Conservation (phyloP, 2,113 vertebrate genomes). For the Silurus glanis region DNA sequence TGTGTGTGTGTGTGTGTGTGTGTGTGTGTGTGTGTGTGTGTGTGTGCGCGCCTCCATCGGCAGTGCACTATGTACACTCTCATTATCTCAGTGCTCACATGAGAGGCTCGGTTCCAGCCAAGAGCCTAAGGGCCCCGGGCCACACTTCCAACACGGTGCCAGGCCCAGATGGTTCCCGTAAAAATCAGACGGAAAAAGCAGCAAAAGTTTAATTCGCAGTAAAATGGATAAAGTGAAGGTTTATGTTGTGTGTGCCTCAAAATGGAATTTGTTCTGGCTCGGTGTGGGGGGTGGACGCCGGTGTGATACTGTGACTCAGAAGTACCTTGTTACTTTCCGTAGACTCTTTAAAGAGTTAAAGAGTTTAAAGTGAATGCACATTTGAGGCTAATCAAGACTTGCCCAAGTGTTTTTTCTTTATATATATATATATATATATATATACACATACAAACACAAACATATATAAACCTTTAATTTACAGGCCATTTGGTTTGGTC, state of each 20-base stretch:
- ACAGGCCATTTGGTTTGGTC: neutral
- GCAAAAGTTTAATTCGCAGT: constrained; percentile 81
- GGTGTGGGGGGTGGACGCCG: constrained; percentile 29
- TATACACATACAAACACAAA: no score
- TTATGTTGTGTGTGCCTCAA: constrained; percentile 67
- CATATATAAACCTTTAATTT: no score
- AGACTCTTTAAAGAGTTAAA: neutral
- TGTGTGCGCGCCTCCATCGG: constrained; percentile 40
- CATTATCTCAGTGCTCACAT: constrained; percentile 66
- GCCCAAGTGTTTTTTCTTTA: neutral
- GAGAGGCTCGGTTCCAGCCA: constrained; percentile 32
- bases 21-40: no score
- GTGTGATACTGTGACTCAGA: constrained; percentile 14
- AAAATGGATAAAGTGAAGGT: constrained; percentile 74
- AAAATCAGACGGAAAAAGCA: constrained; percentile 80
- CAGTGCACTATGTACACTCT: constrained; percentile 70
- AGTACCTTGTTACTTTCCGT: constrained; percentile 20
- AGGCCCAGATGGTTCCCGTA: constrained; percentile 80
- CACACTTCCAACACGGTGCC: constrained; percentile 64
- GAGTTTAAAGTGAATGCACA: neutral
- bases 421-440: neutral
- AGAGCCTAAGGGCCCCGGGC: constrained; percentile 66
- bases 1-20: no score
- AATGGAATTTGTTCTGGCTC: constrained; percentile 61
- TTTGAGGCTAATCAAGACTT: neutral